Conservation (phyloP, 2,797 vertebrate genomes). For the Dryobates pubescens region DNA sequence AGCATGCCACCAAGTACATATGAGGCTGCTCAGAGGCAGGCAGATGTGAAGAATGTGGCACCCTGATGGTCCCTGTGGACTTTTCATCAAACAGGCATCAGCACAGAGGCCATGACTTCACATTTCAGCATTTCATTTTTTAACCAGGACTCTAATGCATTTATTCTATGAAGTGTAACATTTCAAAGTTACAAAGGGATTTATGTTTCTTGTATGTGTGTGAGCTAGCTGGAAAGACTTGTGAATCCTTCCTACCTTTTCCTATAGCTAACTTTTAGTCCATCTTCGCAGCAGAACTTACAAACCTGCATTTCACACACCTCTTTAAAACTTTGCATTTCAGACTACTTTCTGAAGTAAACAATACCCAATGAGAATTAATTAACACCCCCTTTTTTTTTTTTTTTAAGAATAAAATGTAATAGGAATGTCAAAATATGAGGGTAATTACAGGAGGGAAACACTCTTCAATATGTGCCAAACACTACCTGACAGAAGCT, state of each 20-base stretch:
- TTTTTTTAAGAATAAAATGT: not conserved
- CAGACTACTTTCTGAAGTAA: not conserved
- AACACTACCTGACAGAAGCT: not conserved
- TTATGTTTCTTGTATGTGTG: constrained; percentile 3
- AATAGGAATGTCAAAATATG: not conserved
- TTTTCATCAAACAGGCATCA: not conserved
- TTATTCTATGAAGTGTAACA: constrained; percentile 24
- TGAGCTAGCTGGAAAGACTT: not conserved
- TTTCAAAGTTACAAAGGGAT: constrained; percentile 32
- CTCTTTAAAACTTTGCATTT: not conserved
- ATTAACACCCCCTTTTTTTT: not conserved
- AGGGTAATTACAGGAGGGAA: not conserved
- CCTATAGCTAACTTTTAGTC: not conserved
- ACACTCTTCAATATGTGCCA: not conserved
- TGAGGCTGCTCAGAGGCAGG: not conserved
- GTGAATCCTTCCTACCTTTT: constrained; percentile 8
- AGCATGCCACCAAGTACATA: not conserved
- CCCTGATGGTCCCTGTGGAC: not conserved
- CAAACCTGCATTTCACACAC: not conserved
- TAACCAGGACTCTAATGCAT: constrained; percentile 19
- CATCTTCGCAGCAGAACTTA: not conserved
- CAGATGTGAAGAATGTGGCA: not conserved
- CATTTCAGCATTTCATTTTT: constrained; percentile 9
- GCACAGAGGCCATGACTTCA: not conserved
- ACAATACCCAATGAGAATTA: not conserved